Percentiles rank a stretch among this genome's conserved stretches.
Evolutionary conservation across 2,888 invertebrate genomes (phyloP).

Genomic region (Drosophila crucigera): DNA sequence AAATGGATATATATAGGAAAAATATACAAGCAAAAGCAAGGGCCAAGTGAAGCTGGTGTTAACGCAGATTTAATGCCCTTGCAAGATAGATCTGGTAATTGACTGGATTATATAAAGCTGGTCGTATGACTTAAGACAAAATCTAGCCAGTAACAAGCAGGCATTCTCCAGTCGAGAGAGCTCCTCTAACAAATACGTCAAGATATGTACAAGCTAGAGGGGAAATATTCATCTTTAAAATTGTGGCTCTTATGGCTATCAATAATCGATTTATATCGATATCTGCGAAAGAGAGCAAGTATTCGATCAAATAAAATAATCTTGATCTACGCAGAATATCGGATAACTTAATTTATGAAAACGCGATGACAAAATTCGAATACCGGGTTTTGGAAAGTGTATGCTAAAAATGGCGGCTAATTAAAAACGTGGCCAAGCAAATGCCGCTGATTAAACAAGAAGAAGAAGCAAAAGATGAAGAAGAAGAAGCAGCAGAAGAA

Average conservation of each 20-base stretch:
- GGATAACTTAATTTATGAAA: not conserved
- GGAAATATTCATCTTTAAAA: too few species aligned
- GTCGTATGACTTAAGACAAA: not conserved
- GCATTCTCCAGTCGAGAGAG: too few species aligned
- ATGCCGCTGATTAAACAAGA: conserved; percentile 68
- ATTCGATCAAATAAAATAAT: too few species aligned
- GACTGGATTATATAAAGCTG: not conserved
- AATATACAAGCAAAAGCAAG: not conserved
- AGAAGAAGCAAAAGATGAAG: conserved; percentile 6
- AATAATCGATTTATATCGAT: too few species aligned
- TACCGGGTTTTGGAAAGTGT: conserved; percentile 28
- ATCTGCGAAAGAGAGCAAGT: too few species aligned
- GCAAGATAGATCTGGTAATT: not conserved
- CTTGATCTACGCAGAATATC: not conserved
- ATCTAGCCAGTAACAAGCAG: not conserved
- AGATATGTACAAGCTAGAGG: too few species aligned
- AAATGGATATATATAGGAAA: conserved; percentile 39
- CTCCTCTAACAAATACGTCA: too few species aligned
- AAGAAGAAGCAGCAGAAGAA: conserved; percentile 20
- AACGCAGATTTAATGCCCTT: conserved; percentile 15
- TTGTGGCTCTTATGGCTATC: too few species aligned
- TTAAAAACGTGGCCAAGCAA: conserved; percentile 77
- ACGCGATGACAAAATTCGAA: not conserved
- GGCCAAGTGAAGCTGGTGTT: not conserved
- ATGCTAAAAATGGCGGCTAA: conserved; percentile 71